Conservation (phyloP, 2,113 vertebrate genomes). For the Laticauda laticaudata region DNA sequence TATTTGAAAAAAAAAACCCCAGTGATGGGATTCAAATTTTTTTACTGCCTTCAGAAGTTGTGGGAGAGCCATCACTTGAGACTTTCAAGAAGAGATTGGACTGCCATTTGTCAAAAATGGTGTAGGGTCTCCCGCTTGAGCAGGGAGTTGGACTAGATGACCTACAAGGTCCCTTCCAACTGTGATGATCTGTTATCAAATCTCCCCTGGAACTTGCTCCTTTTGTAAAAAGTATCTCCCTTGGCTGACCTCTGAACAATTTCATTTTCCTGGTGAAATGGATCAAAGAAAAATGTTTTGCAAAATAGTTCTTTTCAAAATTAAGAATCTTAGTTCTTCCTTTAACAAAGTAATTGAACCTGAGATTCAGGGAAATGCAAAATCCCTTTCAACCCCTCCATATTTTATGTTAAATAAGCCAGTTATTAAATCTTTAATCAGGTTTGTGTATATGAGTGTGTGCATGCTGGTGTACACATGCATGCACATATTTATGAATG, state of each 20-base stretch:
- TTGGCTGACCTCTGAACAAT: not conserved
- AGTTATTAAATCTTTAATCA: not conserved
- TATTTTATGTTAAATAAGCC: not conserved
- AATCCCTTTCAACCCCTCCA: not conserved
- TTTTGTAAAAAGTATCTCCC: not conserved
- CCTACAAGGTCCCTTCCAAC: no score
- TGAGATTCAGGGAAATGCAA: not conserved
- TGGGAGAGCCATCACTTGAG: no score
- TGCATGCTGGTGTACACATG: fast-evolving
- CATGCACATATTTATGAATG: not conserved
- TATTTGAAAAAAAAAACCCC: no score
- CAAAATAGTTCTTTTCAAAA: not conserved
- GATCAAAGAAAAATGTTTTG: not conserved
- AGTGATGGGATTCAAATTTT: no score
- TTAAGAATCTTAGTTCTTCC: not conserved
- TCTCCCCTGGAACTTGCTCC: not conserved
- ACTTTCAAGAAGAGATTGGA: no score
- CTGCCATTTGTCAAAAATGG: no score
- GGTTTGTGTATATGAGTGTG: not conserved
- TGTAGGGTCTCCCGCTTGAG: no score
- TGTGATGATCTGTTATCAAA: no score
- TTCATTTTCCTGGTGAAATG: not conserved
- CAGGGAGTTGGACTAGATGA: no score
- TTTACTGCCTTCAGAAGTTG: no score
- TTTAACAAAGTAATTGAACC: not conserved